Evolutionary conservation across 2,888 invertebrate species (phyloP), one percentile per base, ranked within the genome.

Genomic region (Epistrophella euchroma): DNA sequence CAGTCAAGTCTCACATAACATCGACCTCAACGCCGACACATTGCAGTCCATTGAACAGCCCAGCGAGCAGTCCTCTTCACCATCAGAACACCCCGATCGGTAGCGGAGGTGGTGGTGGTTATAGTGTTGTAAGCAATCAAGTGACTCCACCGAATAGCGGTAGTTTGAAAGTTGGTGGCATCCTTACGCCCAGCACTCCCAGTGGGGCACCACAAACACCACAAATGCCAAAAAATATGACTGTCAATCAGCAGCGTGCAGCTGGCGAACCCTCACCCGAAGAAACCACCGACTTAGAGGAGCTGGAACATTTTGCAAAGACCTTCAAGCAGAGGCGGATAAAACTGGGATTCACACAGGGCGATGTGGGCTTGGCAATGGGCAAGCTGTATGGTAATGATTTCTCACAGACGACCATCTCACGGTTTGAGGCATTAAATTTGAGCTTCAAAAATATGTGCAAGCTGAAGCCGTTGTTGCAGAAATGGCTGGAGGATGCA

Each of bases 381-480:
- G 99, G 99, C 88, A 99, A 98, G 92, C 94, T 99, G 64, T 99
- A 99, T 92, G 98, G 98, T 88, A 99, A 98, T 93, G 99, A 99
- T 93, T 99, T 99, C 93, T 99, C 98, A 74, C 99, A 99, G 93
- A 99, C 99, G 82, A 99, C 99, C 88, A 99, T 99, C 91, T 98
- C 97, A 85, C 96, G 99, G 92, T 99, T 99, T 93, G 99, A 99
- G 93, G 99, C 99, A 25, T 94, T 99, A 88, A 99, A 99, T 93
- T 94, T 99, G 88, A 98, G 98, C 92, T 99, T 99, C 94, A 99
- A 99, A 93, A 99, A 99, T 93, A 99, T 99, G 99, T 99, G 99
- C 94, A 99, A 99, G 93, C 94, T 99, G 92, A 99, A 99, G 93
- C 99, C 99, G 32, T 94, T 99, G 88, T 95, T 99, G 77, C 98